Evolutionary conservation across 2,888 invertebrate genomes (phyloP).

Genomic region (Tachina fera): DNA sequence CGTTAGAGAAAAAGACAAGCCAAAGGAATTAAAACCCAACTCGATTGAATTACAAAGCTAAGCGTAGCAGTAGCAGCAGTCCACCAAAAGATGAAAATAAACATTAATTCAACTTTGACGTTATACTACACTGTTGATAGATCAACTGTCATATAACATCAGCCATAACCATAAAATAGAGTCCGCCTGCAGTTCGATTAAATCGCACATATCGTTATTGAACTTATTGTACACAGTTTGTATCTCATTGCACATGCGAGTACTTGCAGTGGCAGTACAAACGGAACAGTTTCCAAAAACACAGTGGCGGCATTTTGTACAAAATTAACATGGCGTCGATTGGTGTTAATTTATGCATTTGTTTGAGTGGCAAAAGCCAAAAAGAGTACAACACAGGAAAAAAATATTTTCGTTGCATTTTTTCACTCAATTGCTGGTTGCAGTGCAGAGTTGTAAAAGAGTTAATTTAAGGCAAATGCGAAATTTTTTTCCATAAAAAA

Average conservation of each 20-base stretch:
- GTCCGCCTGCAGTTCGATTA: constrained; percentile 52
- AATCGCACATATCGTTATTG: constrained; percentile 43
- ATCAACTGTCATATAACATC: constrained; percentile 73
- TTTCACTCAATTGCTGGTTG: constrained; percentile 60
- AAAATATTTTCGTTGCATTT: constrained; percentile 37
- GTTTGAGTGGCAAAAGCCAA: constrained; percentile 64
- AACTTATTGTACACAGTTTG: constrained; percentile 64
- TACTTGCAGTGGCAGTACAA: constrained; percentile 49
- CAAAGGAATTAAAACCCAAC: constrained; percentile 35
- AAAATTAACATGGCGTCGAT: constrained; percentile 68
- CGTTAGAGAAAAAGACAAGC: constrained; percentile 15
- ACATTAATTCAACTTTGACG: constrained; percentile 64
- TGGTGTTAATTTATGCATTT: constrained; percentile 80
- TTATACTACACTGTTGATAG: constrained; percentile 61
- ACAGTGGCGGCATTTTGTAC: constrained; percentile 64
- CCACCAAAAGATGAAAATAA: constrained; percentile 26
- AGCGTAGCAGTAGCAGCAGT: background rate
- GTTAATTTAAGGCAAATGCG: background rate
- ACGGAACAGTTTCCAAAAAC: constrained; percentile 66
- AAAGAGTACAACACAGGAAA: constrained; percentile 28
- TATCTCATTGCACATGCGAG: constrained; percentile 6
- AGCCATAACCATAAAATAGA: constrained; percentile 72
- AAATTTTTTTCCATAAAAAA: too few relatives aligned
- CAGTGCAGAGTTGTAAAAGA: constrained; percentile 38
- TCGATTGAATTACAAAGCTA: constrained; percentile 6